phyloP scores from a whole-genome alignment of 2,113 vertebrate species.

The Paedocypris sp. region DNA sequence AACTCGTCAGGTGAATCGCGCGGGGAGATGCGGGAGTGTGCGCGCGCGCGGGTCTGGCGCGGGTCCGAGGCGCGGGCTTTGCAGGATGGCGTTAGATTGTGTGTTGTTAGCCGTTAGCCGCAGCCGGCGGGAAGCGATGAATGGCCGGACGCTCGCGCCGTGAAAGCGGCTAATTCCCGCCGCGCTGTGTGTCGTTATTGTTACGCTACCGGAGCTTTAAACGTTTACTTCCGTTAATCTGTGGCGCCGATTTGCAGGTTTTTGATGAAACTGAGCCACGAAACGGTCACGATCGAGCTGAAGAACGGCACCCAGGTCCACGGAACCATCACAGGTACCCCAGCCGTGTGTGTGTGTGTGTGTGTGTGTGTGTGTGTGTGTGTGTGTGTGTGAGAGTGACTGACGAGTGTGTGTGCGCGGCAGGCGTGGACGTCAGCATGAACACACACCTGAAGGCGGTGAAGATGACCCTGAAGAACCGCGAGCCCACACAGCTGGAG shows the following conservation, averaged over 20 bases:
- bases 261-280: constrained; percentile 98
- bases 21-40: not conserved
- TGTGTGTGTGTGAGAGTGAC: not conserved
- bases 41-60: not conserved
- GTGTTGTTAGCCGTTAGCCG: not conserved
- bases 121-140: constrained; percentile 52
- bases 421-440: constrained; percentile 97
- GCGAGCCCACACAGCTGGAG: constrained; percentile 92
- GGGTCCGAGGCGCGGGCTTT: fast-evolving
- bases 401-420: not conserved
- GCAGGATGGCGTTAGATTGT: constrained; percentile 53
- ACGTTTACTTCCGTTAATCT: too few relatives aligned
- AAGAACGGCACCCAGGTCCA: constrained; percentile 98
- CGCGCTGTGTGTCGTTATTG: too few relatives aligned
- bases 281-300: constrained; percentile 95
- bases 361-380: too few relatives aligned
- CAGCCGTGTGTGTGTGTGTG: too few relatives aligned
- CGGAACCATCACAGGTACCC: constrained; percentile 91
- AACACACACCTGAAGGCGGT: constrained; percentile 97
- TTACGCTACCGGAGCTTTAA: too few relatives aligned
- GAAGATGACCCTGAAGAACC: constrained; percentile 97
- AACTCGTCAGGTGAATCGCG: constrained; percentile 60
- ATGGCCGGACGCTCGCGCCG: constrained; percentile 48
- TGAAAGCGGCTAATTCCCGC: too few relatives aligned
- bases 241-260: constrained; percentile 72